These are phyloP conservation scores for Coregonus clupeaformis DNA, from an alignment of 2,113 vertebrate genomes.

Conservation along the genomic window DNA sequence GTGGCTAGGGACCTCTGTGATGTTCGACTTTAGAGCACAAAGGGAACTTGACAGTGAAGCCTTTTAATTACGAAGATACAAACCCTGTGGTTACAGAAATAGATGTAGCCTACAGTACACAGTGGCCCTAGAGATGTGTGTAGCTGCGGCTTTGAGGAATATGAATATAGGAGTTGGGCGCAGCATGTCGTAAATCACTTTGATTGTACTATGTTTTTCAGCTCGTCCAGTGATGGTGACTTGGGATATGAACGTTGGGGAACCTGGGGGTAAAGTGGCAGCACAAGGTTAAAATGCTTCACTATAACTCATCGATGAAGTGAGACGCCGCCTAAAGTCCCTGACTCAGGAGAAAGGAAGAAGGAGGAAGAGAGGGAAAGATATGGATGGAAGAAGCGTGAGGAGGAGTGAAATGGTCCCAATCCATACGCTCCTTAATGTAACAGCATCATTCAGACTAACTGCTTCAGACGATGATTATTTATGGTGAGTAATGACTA, in stretches of 20 bases:
- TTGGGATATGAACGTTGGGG: slow-evolving; percentile 48
- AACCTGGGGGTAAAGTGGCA: slow-evolving; percentile 59
- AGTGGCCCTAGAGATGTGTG: slow-evolving; percentile 47
- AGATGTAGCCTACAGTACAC: slow-evolving; percentile 13
- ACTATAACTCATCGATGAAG: slow-evolving; percentile 52
- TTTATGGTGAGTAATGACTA: neutral
- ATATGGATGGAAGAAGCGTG: neutral
- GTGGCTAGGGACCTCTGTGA: slow-evolving; percentile 48
- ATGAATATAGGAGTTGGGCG: slow-evolving; percentile 49
- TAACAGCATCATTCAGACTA: neutral
- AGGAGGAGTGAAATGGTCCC: neutral
- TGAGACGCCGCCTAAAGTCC: too few relatives aligned
- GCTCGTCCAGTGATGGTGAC: slow-evolving; percentile 43
- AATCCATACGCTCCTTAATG: neutral
- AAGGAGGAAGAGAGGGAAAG: neutral
- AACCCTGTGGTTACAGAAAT: slow-evolving; percentile 48
- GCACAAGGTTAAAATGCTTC: slow-evolving; percentile 59
- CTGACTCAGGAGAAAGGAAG: neutral
- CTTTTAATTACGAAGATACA: slow-evolving; percentile 60
- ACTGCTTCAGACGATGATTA: neutral
- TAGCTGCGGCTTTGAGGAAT: slow-evolving; percentile 51
- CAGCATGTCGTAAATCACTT: slow-evolving; percentile 59
- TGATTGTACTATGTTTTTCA: slow-evolving; percentile 58
- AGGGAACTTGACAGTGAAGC: slow-evolving; percentile 50
- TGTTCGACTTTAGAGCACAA: slow-evolving; percentile 59